These are phyloP conservation scores for Dicyrtoma fusca DNA, from an alignment of 2,888 invertebrate genomes.

Conservation along the genomic window DNA sequence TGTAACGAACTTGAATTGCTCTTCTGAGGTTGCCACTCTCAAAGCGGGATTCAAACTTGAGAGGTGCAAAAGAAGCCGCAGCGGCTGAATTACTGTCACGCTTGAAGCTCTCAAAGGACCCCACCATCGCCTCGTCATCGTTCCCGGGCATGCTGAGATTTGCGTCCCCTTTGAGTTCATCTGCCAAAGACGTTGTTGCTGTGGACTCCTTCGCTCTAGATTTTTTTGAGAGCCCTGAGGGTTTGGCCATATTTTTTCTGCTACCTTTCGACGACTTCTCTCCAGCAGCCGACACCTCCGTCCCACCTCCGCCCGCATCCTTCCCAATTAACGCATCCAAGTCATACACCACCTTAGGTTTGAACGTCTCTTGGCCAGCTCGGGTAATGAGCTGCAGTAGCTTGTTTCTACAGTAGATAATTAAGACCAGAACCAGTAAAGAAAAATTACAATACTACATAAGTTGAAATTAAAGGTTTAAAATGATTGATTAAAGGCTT, in stretches of 20 bases:
- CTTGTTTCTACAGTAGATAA: conserved; percentile 61
- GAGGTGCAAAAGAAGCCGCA: conserved; percentile 49
- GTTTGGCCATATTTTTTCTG: conserved; percentile 38
- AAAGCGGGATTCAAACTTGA: conserved; percentile 81
- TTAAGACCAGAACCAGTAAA: background rate
- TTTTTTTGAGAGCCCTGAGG: background rate
- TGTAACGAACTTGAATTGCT: conserved; percentile 71
- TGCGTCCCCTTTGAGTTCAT: no score
- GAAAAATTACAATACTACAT: background rate
- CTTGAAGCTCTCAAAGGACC: conserved; percentile 58
- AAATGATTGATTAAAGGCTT: no score
- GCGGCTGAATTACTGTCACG: background rate
- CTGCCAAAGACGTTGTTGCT: background rate
- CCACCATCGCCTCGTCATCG: conserved; percentile 64
- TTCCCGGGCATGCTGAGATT: conserved; percentile 58
- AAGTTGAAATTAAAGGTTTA: no score
- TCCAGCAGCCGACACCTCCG: conserved; percentile 11
- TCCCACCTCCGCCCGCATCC: background rate
- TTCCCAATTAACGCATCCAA: conserved; percentile 66
- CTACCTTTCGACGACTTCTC: background rate
- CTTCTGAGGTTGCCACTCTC: conserved; percentile 83
- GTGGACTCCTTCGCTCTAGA: background rate
- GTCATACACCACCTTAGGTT: conserved; percentile 72
- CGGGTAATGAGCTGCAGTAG: conserved; percentile 70
- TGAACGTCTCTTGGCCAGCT: conserved; percentile 66